Percentiles rank a stretch among this genome's conserved stretches.
phyloP scores from a whole-genome alignment of 2,113 vertebrate genomes.

The Geothlypis trichas region DNA sequence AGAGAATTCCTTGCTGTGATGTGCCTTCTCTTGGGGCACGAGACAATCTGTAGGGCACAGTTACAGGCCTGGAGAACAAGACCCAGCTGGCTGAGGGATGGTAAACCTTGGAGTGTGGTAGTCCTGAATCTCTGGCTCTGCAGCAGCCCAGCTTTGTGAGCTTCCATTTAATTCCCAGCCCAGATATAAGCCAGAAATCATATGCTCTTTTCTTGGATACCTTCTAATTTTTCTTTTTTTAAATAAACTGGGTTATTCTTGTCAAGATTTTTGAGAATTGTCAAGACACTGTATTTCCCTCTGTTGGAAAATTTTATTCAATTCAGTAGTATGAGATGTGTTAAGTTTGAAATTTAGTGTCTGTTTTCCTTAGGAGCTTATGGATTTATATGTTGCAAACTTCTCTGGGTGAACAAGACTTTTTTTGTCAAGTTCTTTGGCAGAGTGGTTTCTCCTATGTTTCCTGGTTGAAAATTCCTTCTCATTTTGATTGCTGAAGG shows the following conservation, averaged over 20 bases:
- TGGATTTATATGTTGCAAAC: not conserved
- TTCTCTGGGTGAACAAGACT: not conserved
- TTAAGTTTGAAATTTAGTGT: not conserved
- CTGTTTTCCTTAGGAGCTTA: not conserved
- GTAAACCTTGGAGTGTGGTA: not conserved
- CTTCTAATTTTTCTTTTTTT: not conserved
- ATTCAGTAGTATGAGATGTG: not conserved
- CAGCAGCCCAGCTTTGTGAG: not conserved
- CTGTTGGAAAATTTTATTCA: not conserved
- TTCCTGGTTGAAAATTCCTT: not conserved
- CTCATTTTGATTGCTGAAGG: not conserved
- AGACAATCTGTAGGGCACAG: fast-evolving
- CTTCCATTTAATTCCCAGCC: not conserved
- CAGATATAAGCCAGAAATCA: not conserved
- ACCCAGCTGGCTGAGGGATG: not conserved
- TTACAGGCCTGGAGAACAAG: not conserved
- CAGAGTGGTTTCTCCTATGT: not conserved
- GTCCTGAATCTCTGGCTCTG: not conserved
- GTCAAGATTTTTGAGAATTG: not conserved
- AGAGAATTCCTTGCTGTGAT: not conserved
- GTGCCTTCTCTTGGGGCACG: not conserved
- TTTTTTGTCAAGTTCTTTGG: not conserved
- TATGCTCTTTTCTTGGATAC: not conserved
- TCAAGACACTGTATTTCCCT: not conserved
- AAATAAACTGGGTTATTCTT: not conserved